A percentile compares a stretch with the other conserved stretches of the same genome.
These are phyloP conservation scores for Apomyelois bistriatella DNA, from an alignment of 2,888 invertebrate species.

Conservation along the genomic window DNA sequence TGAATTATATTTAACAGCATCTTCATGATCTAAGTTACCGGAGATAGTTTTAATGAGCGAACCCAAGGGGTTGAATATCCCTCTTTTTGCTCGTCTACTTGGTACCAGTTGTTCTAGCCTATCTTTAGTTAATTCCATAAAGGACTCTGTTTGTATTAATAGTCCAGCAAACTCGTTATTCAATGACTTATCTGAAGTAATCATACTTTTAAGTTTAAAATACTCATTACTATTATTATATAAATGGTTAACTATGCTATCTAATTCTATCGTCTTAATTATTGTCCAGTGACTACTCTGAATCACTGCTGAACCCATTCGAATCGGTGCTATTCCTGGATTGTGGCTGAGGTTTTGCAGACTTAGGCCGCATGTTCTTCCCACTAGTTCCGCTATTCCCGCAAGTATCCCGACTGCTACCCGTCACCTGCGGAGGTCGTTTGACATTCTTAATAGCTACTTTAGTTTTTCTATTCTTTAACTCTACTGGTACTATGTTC, in stretches of 20 bases:
- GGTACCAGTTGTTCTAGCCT: constrained; percentile 12
- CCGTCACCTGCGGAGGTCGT: constrained; percentile 10
- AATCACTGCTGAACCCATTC: constrained; percentile 14
- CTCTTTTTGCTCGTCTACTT: not conserved
- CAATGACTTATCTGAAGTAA: not conserved
- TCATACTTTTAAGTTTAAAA: not conserved
- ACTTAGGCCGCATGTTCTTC: not conserved
- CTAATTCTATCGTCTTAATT: constrained; percentile 12
- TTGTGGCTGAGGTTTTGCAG: constrained; percentile 5
- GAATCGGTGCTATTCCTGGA: constrained; percentile 13
- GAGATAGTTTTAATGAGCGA: constrained; percentile 14
- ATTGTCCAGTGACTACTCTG: constrained; percentile 13
- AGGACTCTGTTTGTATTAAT: constrained; percentile 10
- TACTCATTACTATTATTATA: constrained; percentile 1
- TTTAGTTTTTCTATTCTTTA: constrained; percentile 7
- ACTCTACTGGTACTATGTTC: constrained; percentile 16
- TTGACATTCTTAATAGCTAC: constrained; percentile 14
- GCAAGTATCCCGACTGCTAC: not conserved
- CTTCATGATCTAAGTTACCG: constrained; percentile 14
- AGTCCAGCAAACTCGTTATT: constrained; percentile 2
- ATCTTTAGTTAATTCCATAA: constrained; percentile 9
- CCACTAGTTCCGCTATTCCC: not conserved
- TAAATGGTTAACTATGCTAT: not conserved
- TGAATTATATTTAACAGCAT: constrained; percentile 12
- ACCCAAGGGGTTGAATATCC: constrained; percentile 13